A percentile compares a stretch with the other conserved stretches of the same genome.
Evolutionary conservation across 2,113 vertebrate species (phyloP).

Genomic region (Otolemur garnettii): DNA sequence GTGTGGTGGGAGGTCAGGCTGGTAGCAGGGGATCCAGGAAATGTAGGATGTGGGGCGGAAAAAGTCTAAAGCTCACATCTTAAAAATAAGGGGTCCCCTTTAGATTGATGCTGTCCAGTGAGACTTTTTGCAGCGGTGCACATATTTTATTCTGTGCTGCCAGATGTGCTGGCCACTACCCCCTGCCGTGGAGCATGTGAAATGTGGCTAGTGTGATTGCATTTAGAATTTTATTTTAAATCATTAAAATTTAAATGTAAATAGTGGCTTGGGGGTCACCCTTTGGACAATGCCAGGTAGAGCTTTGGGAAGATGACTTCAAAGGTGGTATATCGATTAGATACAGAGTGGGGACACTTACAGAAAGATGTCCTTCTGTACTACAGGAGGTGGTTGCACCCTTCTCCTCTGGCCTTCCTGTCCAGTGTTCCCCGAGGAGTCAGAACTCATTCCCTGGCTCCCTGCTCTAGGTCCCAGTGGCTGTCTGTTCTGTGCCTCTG

Average conservation of each 20-base stretch:
- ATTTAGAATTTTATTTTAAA: neutral
- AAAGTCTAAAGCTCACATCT: neutral
- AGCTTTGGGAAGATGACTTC: neutral
- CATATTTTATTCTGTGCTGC: neutral
- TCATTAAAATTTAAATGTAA: neutral
- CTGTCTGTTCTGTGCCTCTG: neutral
- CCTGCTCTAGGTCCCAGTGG: neutral
- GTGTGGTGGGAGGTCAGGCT: neutral
- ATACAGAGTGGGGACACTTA: neutral
- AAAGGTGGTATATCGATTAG: neutral
- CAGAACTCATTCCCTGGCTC: neutral
- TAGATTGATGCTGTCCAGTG: neutral
- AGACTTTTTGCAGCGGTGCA: neutral
- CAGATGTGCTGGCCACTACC: neutral
- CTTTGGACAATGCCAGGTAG: neutral
- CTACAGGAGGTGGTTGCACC: neutral
- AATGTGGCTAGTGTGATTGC: neutral
- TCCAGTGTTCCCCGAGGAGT: neutral
- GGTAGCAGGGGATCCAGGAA: neutral
- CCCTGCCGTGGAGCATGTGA: neutral
- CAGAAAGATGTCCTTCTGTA: neutral
- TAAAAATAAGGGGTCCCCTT: neutral
- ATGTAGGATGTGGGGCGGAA: neutral
- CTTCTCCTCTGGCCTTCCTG: neutral
- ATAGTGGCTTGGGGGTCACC: neutral